Base-by-base conservation (phyloP, 1,140 invertebrate species). In the Leptonema lineaticorne region DNA sequence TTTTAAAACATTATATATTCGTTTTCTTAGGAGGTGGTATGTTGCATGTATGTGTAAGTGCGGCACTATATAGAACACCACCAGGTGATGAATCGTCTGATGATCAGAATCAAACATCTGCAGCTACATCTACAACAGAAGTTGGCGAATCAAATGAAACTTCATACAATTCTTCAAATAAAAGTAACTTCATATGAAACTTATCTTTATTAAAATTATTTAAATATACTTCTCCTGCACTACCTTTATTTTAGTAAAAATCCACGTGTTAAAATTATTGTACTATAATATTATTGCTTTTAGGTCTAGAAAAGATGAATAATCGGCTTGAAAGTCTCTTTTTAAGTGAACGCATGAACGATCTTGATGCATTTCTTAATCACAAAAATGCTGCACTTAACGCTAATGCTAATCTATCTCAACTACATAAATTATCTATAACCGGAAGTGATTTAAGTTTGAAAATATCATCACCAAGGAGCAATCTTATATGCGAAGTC, bases 41-140 rank as follows among this genome's bases (percentile, higher is more conserved):
- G 86, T 79, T 92, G 1, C 89, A 92, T 74, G 88, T 91, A 1
- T 89, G 90, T 58, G 85, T 89, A 0, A 87, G 88, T 5, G 90
- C 89, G 0, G 86, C 87, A 0, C 78, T 92, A 0, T 92, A 90
- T 74, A 83, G 89, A 8, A 86, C 87, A 0, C 76, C 79, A 0
- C 57, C 37, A 5, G 57, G 73, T 1, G 62, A 64, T 20, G 62
- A 64, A 50, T 16, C 45, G 7, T n/a, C 62, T 2, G 62, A 64
- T 24, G 62, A 64, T 1, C 70, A 18, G 29, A 56, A 48, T 29
- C 37, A 30, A 26, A 24, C 64, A 20, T 30, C 64, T 11, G 66
- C 30, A 37, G 75, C 37, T 58, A 78, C 80, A 20, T 77, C 80
- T 50, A 79, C 78, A 16, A 81, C 79, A 0, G 79, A 81, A 45